phyloP scores from a whole-genome alignment of 2,113 vertebrate species.

The Semnopithecus entellus region DNA sequence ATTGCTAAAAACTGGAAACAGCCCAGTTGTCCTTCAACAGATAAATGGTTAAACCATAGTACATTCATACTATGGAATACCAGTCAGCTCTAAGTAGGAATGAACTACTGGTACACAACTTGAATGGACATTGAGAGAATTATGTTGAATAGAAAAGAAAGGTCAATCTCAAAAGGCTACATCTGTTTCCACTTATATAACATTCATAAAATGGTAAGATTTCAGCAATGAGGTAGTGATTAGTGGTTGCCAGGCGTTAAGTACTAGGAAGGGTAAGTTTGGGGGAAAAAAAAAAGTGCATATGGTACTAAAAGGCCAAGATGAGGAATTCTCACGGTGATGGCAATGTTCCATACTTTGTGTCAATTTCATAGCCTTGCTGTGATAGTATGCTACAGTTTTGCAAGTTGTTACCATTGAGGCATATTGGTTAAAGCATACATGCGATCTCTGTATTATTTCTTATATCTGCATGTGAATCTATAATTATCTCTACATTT shows the following conservation, averaged over 20 bases:
- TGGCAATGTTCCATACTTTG: background rate
- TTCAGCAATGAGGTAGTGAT: background rate
- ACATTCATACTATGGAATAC: background rate
- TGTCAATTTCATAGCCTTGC: background rate
- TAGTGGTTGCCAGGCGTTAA: background rate
- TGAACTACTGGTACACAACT: background rate
- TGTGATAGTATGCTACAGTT: background rate
- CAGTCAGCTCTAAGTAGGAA: background rate
- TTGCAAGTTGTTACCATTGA: background rate
- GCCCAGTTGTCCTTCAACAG: background rate
- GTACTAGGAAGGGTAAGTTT: background rate
- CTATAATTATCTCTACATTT: background rate
- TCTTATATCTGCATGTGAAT: background rate
- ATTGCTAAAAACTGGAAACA: background rate
- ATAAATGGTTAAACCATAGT: background rate
- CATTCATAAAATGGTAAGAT: background rate
- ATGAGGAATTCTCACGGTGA: background rate
- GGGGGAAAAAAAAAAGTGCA: background rate
- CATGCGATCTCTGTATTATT: background rate
- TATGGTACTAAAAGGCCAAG: background rate
- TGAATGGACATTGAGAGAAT: background rate
- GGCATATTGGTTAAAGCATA: background rate
- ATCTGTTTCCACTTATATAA: background rate
- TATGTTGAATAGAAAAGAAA: background rate
- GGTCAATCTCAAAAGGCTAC: background rate